Conservation (phyloP, 2,888 invertebrate species). For the Apotomis betuletana region DNA sequence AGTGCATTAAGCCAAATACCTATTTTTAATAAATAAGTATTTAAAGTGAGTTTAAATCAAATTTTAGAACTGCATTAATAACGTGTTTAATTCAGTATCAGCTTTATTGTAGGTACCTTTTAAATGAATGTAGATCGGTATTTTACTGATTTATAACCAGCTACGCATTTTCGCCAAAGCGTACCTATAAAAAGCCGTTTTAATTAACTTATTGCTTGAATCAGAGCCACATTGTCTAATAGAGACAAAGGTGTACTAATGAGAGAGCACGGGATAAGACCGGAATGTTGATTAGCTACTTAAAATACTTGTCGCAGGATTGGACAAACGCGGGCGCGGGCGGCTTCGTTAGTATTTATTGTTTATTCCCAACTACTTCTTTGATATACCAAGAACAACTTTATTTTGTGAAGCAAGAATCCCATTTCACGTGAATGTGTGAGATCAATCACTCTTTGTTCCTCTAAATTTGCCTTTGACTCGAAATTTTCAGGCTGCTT, state of each 20-base stretch:
- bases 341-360: slow-evolving; percentile 70
- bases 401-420: too few relatives aligned
- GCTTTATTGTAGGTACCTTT: too few relatives aligned
- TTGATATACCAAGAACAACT: too few relatives aligned
- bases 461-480: neutral
- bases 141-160: too few relatives aligned
- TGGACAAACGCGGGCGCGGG: slow-evolving; percentile 57
- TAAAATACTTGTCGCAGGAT: slow-evolving; percentile 60
- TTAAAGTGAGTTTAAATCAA: too few relatives aligned
- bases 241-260: slow-evolving; percentile 64
- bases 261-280: slow-evolving; percentile 55
- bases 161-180: neutral
- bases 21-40: too few relatives aligned
- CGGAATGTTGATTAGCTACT: slow-evolving; percentile 70
- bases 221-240: slow-evolving; percentile 55
- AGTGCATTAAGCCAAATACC: too few relatives aligned
- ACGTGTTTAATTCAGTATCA: too few relatives aligned
- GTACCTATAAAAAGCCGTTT: slow-evolving; percentile 5
- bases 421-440: neutral
- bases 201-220: slow-evolving; percentile 42
- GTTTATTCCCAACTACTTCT: slow-evolving; percentile 47
- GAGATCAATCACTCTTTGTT: neutral
- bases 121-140: too few relatives aligned
- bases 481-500: too few relatives aligned
- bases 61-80: too few relatives aligned